Evolutionary conservation across 2,113 vertebrate species (phyloP).

Genomic region (Epinephelus cyanopodus): DNA sequence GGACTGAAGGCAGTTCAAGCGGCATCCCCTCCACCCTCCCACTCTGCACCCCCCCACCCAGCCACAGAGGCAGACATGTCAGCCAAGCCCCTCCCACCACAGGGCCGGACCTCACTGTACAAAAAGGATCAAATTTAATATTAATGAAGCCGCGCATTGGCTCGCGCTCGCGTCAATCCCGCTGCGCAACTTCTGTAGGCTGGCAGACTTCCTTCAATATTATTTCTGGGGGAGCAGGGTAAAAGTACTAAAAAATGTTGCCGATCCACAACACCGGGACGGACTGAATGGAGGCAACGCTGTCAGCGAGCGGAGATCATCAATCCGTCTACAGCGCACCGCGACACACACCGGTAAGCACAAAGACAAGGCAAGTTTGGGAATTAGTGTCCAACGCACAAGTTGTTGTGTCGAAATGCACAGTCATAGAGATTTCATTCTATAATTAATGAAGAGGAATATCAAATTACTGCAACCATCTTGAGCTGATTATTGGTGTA

Average conservation of each 20-base stretch:
- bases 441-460: constrained; percentile 58
- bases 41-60: constrained; percentile 3
- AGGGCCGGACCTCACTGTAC: constrained; percentile 71
- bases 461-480: constrained; percentile 42
- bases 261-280: constrained; percentile 85
- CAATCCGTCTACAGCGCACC: constrained; percentile 60
- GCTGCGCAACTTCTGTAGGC: constrained; percentile 74
- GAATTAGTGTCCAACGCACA: constrained; percentile 26
- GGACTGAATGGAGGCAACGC: constrained; percentile 84
- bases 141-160: constrained; percentile 81
- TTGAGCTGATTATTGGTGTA: neutral
- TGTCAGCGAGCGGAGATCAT: constrained; percentile 66
- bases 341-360: constrained; percentile 74
- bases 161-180: constrained; percentile 72
- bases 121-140: constrained; percentile 57
- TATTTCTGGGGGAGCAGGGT: constrained; percentile 88
- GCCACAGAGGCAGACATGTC: constrained; percentile 49
- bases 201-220: constrained; percentile 84
- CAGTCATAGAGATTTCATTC: constrained; percentile 51
- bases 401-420: constrained; percentile 60
- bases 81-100: constrained; percentile 55
- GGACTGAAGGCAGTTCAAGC: constrained; percentile 63
- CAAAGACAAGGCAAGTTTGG: constrained; percentile 67
- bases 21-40: constrained; percentile 46
- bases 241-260: constrained; percentile 91